phyloP scores from a whole-genome alignment of 2,888 invertebrate species.

The Nasonovia ribisnigri region DNA sequence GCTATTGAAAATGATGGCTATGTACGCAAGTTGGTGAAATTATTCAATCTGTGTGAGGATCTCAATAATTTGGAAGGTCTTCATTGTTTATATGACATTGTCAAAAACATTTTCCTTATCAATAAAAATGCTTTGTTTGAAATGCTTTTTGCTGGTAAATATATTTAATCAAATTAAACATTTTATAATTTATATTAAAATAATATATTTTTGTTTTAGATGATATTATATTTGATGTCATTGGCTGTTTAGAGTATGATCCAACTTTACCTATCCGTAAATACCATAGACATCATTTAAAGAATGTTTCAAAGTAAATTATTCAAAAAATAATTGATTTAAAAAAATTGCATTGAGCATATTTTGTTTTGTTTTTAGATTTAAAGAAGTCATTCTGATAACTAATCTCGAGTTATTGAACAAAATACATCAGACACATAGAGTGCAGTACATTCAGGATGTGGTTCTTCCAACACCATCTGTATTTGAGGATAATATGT shows the following conservation, averaged over 20 bases:
- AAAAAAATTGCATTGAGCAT: background rate
- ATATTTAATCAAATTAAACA: slow-evolving; percentile 34
- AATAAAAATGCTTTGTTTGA: slow-evolving; percentile 98
- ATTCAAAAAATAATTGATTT: slow-evolving; percentile 18
- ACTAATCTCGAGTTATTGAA: slow-evolving; percentile 93
- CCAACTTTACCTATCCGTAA: slow-evolving; percentile 88
- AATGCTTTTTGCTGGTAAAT: slow-evolving; percentile 89
- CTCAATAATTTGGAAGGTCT: slow-evolving; percentile 94
- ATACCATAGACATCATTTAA: slow-evolving; percentile 95
- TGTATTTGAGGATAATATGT: slow-evolving; percentile 98
- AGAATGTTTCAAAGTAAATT: slow-evolving; percentile 81
- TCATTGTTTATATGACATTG: slow-evolving; percentile 96
- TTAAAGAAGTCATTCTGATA: slow-evolving; percentile 94
- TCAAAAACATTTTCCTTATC: slow-evolving; percentile 97
- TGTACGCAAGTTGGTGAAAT: slow-evolving; percentile 91
- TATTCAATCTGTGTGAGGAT: slow-evolving; percentile 98
- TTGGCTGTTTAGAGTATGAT: slow-evolving; percentile 98
- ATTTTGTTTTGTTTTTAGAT: slow-evolving; percentile 71
- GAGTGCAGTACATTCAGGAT: slow-evolving; percentile 99
- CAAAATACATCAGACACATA: slow-evolving; percentile 99
- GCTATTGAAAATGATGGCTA: slow-evolving; percentile 95
- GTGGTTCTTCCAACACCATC: slow-evolving; percentile 98
- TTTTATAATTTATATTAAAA: background rate
- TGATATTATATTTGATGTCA: slow-evolving; percentile 96
- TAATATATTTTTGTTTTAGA: slow-evolving; percentile 71